Evolutionary conservation across 2,888 invertebrate genomes (phyloP).

Genomic region (Venustoraphidia nigricollis): DNA sequence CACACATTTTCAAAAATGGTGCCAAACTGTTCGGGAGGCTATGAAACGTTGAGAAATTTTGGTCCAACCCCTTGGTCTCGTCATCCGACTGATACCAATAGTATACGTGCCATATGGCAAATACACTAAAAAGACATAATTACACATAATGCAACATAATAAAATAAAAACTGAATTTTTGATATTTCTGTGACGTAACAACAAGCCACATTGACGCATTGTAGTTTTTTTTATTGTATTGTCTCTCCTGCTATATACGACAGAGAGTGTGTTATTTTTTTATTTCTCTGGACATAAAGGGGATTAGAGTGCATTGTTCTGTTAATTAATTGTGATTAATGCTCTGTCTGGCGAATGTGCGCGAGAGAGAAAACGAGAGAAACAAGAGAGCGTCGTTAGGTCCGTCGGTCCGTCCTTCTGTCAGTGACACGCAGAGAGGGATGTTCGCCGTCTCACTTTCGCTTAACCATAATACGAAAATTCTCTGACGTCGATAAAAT

Average conservation of each 20-base stretch:
- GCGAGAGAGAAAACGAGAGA: background rate
- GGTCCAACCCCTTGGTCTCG: too few species aligned
- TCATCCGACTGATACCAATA: too few species aligned
- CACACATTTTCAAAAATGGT: too few species aligned
- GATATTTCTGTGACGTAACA: too few species aligned
- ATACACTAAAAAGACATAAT: too few species aligned
- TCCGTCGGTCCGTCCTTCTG: background rate
- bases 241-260: background rate
- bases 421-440: background rate
- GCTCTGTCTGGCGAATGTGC: slow-evolving; percentile 4
- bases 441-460: background rate
- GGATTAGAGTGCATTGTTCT: slow-evolving; percentile 7
- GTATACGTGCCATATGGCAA: too few species aligned
- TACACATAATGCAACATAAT: too few species aligned
- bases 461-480: background rate
- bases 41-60: too few species aligned
- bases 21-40: too few species aligned
- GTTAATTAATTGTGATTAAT: slow-evolving; percentile 8
- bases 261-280: background rate
- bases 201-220: background rate
- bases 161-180: too few species aligned
- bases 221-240: slow-evolving; percentile 2
- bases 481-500: background rate
- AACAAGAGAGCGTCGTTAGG: background rate
- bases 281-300: slow-evolving; percentile 3